Percentiles rank a stretch among this genome's conserved stretches.
Evolutionary conservation across 2,888 invertebrate genomes (phyloP).

Genomic region (Phragmatobia fuliginosa): DNA sequence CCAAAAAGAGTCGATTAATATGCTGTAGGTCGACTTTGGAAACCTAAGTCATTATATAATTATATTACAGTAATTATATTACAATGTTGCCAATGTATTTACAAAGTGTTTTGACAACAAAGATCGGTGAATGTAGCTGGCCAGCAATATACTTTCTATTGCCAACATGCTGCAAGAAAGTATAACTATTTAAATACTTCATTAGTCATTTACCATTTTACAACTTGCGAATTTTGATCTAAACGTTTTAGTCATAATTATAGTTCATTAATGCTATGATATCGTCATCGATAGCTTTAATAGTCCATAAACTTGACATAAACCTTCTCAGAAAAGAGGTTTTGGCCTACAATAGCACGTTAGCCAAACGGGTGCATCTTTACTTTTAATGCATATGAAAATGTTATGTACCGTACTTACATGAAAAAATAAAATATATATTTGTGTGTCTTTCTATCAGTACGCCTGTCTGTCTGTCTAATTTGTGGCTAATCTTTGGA

Average conservation of each 20-base stretch:
- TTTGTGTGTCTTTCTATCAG: no score
- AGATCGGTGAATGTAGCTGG: conserved; percentile 14
- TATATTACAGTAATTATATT: neutral
- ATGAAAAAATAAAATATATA: no score
- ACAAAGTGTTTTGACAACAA: conserved; percentile 13
- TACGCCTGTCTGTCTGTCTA: no score
- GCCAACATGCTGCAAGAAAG: conserved; percentile 21
- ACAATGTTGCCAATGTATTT: neutral
- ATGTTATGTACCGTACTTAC: no score
- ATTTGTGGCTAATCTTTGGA: no score
- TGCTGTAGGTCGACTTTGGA: neutral
- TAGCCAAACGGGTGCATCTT: no score
- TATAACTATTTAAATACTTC: conserved; percentile 18
- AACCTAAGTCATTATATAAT: neutral
- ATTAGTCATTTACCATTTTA: conserved; percentile 4
- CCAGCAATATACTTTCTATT: conserved; percentile 23
- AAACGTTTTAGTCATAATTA: neutral
- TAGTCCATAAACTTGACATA: no score
- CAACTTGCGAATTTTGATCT: neutral
- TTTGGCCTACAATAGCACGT: no score
- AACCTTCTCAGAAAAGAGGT: no score
- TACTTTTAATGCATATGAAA: no score
- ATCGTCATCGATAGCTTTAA: no score
- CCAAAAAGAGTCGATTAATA: neutral
- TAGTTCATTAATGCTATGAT: no score